Conservation (phyloP, 2,888 invertebrate species). For the Hypercompe scribonia region DNA sequence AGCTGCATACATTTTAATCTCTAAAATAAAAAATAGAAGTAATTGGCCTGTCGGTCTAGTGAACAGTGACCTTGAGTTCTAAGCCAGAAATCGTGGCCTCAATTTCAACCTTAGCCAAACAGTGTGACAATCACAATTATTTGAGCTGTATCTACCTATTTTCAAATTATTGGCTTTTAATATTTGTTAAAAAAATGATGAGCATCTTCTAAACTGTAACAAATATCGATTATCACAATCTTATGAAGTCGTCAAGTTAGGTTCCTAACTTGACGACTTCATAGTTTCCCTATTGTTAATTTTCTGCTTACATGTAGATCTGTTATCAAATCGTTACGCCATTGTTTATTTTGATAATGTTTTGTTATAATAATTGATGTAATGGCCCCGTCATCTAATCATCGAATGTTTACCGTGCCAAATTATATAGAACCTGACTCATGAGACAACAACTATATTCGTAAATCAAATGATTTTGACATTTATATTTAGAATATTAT, state of each 20-base stretch:
- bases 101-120: background rate
- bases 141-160: background rate
- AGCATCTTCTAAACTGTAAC: background rate
- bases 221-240: background rate
- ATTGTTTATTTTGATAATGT: background rate
- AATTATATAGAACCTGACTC: background rate
- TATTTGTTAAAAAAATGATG: background rate
- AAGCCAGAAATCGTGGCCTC: background rate
- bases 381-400: background rate
- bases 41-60: background rate
- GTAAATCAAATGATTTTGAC: background rate
- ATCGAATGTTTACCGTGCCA: background rate
- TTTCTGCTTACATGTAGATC: background rate
- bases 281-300: background rate
- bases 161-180: background rate
- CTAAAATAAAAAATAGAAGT: background rate
- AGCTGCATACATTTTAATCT: background rate
- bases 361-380: background rate
- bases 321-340: background rate
- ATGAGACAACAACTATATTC: background rate
- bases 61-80: background rate
- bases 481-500: background rate
- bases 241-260: background rate
- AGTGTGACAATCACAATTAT: background rate
- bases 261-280: background rate